Evolutionary conservation across 2,113 vertebrate species (phyloP).

Genomic region (Ptilonorhynchus violaceus): DNA sequence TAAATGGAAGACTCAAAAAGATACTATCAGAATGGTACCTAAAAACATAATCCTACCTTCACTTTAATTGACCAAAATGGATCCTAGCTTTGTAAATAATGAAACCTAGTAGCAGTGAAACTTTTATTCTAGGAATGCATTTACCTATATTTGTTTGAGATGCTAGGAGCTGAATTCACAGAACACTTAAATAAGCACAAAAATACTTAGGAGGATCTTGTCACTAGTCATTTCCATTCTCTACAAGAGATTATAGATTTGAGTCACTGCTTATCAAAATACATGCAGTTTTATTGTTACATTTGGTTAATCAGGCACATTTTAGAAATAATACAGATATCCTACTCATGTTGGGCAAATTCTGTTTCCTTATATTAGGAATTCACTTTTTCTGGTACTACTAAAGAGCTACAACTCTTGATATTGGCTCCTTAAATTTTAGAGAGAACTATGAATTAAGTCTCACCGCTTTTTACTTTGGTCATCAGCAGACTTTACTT

Average conservation of each 20-base stretch:
- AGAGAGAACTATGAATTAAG: neutral
- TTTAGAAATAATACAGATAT: neutral
- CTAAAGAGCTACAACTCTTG: neutral
- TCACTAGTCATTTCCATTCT: neutral
- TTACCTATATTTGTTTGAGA: neutral
- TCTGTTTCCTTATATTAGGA: neutral
- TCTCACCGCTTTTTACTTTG: slow-evolving; percentile 41
- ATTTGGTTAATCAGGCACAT: neutral
- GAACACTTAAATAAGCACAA: neutral
- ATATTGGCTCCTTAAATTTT: neutral
- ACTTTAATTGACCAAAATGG: neutral
- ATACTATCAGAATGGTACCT: neutral
- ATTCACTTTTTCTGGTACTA: neutral
- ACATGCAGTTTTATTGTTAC: neutral
- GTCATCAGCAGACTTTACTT: neutral
- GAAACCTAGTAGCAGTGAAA: neutral
- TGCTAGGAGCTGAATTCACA: neutral
- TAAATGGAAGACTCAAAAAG: neutral
- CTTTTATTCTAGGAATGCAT: neutral
- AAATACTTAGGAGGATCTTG: neutral
- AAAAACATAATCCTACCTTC: neutral
- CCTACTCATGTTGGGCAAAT: neutral
- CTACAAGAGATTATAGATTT: neutral
- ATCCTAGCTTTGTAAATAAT: neutral
- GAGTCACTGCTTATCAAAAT: neutral